phyloP scores from a whole-genome alignment of 1,140 invertebrate species.

The Caerostris extrusa region DNA sequence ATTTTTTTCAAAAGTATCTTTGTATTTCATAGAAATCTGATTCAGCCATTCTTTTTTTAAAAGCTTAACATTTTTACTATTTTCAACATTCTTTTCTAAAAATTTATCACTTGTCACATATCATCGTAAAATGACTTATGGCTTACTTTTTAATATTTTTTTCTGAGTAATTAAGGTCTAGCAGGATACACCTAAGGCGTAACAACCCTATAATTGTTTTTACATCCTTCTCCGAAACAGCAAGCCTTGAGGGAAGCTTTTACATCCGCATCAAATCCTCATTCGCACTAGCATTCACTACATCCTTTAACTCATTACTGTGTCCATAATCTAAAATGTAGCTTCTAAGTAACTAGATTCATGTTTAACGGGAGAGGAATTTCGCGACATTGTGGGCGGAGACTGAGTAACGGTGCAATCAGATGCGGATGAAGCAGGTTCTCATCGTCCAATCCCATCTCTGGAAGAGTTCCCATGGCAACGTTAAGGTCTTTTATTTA shows the following conservation, averaged over 20 bases:
- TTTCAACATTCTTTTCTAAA: neutral
- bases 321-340: neutral
- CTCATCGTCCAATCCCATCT: neutral
- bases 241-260: neutral
- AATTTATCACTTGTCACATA: neutral
- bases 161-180: neutral
- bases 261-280: constrained; percentile 23
- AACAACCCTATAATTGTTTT: neutral
- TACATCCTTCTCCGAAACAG: neutral
- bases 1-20: too few species aligned
- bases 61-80: too few species aligned
- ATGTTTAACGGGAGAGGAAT: neutral
- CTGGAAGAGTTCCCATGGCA: constrained; percentile 47
- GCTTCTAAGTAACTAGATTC: neutral
- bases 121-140: neutral
- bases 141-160: neutral
- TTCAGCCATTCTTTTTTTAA: too few species aligned
- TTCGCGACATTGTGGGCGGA: constrained; percentile 30
- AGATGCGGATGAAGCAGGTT: neutral
- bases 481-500: neutral
- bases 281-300: neutral
- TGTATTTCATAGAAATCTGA: too few species aligned
- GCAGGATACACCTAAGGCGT: neutral
- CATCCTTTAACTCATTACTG: constrained; percentile 11
- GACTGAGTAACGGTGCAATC: constrained; percentile 44